A percentile compares a stretch with the other conserved stretches of the same genome.
These are phyloP conservation scores for Drosophila percnosoma DNA, from an alignment of 2,888 invertebrate genomes.

Conservation along the genomic window DNA sequence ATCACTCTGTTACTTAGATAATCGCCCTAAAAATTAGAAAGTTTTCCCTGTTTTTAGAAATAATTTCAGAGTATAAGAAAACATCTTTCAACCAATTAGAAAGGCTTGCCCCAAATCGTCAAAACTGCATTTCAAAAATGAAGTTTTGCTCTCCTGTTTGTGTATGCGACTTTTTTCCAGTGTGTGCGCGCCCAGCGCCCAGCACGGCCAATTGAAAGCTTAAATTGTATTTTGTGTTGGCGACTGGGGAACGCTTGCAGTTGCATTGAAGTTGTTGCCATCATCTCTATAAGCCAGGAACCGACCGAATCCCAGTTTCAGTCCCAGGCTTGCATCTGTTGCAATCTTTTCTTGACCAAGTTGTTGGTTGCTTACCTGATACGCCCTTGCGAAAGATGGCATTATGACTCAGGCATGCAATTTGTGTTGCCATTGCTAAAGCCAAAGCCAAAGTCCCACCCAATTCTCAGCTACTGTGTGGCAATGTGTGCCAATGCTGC, in stretches of 20 bases:
- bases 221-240: conserved; percentile 78
- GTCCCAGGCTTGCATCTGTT: not conserved
- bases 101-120: too few species aligned
- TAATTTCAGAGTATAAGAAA: not conserved
- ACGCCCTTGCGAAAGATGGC: conserved; percentile 57
- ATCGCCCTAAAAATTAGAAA: not conserved
- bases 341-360: not conserved
- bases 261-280: conserved; percentile 9
- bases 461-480: conserved; percentile 19
- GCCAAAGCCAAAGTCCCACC: not conserved
- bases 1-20: not conserved
- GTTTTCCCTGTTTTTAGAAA: not conserved
- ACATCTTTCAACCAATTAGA: too few species aligned
- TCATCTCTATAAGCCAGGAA: not conserved
- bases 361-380: conserved; percentile 39
- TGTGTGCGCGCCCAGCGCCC: conserved; percentile 14
- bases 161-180: not conserved
- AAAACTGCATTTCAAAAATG: not conserved
- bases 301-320: not conserved
- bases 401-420: conserved; percentile 56
- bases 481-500: not conserved
- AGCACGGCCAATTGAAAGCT: conserved; percentile 76
- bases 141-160: not conserved
- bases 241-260: conserved; percentile 43
- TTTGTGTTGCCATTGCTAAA: conserved; percentile 54